Evolutionary conservation across 2,113 vertebrate species (phyloP).

Genomic region (Ceuthmochares aereus): DNA sequence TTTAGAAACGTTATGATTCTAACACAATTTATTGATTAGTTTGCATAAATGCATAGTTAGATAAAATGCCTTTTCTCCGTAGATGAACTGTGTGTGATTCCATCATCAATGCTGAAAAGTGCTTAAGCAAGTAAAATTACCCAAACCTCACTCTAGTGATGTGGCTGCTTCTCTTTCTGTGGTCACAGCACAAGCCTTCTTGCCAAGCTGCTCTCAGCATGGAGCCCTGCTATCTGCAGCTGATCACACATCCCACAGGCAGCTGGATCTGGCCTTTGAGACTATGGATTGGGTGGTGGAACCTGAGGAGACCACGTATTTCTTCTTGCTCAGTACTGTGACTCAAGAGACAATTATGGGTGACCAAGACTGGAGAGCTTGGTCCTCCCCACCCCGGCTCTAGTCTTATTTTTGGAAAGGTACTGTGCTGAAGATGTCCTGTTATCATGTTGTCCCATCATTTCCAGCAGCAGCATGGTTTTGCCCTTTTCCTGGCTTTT

Average conservation of each 20-base stretch:
- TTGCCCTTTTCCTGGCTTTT: background rate
- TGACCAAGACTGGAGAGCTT: background rate
- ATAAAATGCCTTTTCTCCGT: background rate
- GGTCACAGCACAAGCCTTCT: background rate
- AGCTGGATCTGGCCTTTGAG: background rate
- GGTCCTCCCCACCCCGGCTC: background rate
- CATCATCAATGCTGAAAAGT: background rate
- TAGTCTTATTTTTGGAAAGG: background rate
- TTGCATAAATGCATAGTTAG: background rate
- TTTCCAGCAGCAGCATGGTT: background rate
- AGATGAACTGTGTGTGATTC: background rate
- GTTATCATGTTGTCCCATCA: background rate
- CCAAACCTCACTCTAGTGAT: background rate
- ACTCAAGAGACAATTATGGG: background rate
- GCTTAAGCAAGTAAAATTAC: background rate
- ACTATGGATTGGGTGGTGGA: background rate
- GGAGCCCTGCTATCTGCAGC: background rate
- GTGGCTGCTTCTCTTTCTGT: background rate
- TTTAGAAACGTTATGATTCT: background rate
- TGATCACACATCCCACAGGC: background rate
- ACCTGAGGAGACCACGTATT: background rate
- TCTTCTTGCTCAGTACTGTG: background rate
- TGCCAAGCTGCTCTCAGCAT: accelerated
- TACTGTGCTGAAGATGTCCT: background rate
- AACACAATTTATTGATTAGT: background rate